phyloP scores from a whole-genome alignment of 2,888 invertebrate genomes.

The Phyto melanocephala region DNA sequence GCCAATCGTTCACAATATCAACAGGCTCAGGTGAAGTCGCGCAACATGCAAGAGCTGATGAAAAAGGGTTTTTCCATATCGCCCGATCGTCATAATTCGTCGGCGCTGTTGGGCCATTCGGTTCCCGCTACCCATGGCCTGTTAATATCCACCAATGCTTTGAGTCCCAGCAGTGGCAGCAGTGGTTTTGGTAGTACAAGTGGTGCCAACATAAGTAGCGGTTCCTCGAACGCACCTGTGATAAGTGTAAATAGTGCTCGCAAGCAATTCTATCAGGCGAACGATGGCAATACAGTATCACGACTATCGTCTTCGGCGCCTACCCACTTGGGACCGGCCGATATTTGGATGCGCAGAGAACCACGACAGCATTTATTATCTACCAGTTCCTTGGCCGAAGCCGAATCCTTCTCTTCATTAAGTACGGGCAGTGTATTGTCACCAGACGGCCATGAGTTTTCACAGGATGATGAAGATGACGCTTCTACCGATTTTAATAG shows the following conservation, averaged over 20 bases:
- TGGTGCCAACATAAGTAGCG: conserved; percentile 67
- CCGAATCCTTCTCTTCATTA: conserved; percentile 89
- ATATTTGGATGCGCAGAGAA: conserved; percentile 92
- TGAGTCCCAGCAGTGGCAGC: conserved; percentile 76
- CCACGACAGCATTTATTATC: conserved; percentile 91
- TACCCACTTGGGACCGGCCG: conserved; percentile 87
- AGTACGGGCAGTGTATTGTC: conserved; percentile 91
- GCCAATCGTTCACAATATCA: conserved; percentile 76
- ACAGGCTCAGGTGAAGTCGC: conserved; percentile 73
- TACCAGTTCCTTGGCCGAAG: conserved; percentile 91
- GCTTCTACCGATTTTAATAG: conserved; percentile 91
- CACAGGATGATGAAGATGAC: conserved; percentile 88
- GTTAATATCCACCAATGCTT: conserved; percentile 77
- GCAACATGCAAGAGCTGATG: conserved; percentile 80
- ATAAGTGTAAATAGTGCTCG: conserved; percentile 67
- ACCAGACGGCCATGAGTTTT: conserved; percentile 88
- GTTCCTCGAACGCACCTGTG: conserved; percentile 47
- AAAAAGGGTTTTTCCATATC: conserved; percentile 83
- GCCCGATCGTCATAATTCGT: conserved; percentile 79
- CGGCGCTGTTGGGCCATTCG: conserved; percentile 81
- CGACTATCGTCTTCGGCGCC: conserved; percentile 93
- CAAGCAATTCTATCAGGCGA: conserved; percentile 70
- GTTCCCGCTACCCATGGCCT: conserved; percentile 81
- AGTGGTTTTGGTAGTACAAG: conserved; percentile 76
- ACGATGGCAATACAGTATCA: conserved; percentile 78